Base-by-base conservation (phyloP, 92 coral and sea anemone genomes). In the Umimayanthus kanabou region DNA sequence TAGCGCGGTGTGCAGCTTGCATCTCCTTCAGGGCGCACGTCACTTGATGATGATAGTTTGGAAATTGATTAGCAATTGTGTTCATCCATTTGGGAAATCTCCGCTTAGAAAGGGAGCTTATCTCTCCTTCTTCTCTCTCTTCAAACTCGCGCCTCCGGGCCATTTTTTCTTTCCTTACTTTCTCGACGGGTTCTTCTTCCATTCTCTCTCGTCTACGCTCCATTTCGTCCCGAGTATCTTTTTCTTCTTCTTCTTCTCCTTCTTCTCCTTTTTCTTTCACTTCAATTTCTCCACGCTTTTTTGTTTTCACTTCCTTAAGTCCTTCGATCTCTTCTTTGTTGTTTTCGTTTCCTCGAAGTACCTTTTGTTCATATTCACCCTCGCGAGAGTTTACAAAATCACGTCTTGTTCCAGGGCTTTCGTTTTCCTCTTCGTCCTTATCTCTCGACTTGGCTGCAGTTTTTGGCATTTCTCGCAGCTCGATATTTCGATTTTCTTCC, bases 1-100 rank as follows among this genome's bases (percentile, higher is more conserved):
- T 86, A 49, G 81, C 87, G 6, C 80, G 29, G 73, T 75, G 61
- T 4, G 92, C 92, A 39, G 80, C 88, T 9, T 84, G 43, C 92
- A 89, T 66, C 53, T 85, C 33, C 43, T 29, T 78, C 58, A 89
- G 73, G 0, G 92, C 92, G 79, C 87, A 69, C 50, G 58, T 9
- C 30, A 87, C 89, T 26, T 77, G 89, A 14, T 30, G 9, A 22
- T 66, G 85, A 29, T 87, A 77, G 50, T 83, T 74, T 2, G 76
- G 53, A 39, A 76, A 87, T 5, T 15, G 55, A 1, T 61, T 28
- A 4, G 85, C 73, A 22, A 66, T 87, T 1, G 20, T 33, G 53
- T 61, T 64, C 89, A 87, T 87, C 89, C 89, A 78, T 23, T 81
- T 53, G n/a, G 85, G 85, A 49, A 49, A 15, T 7, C 49, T 9